phyloP scores from a whole-genome alignment of 2,113 vertebrate species.

The Motacilla alba region DNA sequence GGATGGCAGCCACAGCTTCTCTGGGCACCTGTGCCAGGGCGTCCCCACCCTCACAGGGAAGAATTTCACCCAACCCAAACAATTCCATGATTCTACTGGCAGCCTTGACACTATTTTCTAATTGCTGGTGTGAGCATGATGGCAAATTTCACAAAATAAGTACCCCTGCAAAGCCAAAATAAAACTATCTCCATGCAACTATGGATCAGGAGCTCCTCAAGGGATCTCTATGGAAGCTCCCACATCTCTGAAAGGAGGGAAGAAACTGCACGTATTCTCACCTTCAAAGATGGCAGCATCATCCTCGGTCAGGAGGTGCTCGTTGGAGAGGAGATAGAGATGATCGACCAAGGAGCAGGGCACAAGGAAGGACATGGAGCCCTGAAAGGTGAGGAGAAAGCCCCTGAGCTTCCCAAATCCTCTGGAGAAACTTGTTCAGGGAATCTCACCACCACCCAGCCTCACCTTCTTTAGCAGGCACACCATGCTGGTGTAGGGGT shows the following conservation, averaged over 20 bases:
- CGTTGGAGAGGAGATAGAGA: constrained; percentile 86
- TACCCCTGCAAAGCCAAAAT: not conserved
- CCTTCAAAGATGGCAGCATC: constrained; percentile 87
- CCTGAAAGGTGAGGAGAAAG: constrained; percentile 68
- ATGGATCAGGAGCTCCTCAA: not conserved
- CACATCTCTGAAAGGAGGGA: fast-evolving
- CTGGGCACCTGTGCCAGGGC: not conserved
- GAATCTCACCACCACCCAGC: not conserved
- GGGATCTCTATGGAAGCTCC: not conserved
- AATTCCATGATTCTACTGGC: not conserved
- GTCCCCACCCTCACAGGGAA: not conserved
- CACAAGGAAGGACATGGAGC: constrained; percentile 87
- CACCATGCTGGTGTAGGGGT: constrained; percentile 81
- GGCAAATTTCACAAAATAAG: not conserved
- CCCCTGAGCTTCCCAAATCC: not conserved
- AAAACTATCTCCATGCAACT: not conserved
- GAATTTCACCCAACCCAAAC: not conserved
- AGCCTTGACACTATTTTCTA: not conserved
- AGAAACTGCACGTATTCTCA: not conserved
- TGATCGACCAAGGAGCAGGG: constrained; percentile 92
- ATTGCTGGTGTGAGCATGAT: fast-evolving
- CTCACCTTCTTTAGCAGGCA: constrained; percentile 92
- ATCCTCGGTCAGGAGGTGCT: constrained; percentile 84
- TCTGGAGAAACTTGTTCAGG: not conserved
- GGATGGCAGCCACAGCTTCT: not conserved